Base-by-base conservation (phyloP, 2,888 invertebrate genomes). In the Timema podura region DNA sequence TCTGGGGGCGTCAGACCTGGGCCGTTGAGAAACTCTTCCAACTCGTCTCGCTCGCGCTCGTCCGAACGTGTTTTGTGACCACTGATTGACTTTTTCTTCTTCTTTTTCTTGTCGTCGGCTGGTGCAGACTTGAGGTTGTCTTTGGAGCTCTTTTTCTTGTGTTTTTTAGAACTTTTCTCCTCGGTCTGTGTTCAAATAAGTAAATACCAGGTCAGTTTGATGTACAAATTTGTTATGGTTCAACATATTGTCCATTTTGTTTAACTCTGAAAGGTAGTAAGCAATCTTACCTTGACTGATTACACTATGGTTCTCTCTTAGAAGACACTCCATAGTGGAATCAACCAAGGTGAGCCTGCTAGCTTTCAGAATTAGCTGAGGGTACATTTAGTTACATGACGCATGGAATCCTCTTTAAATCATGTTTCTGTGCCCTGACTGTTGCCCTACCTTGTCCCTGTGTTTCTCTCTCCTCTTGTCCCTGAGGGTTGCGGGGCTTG, bases 21-120 rank as follows among this genome's bases (percentile, higher is more conserved):
- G 72, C 85, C 84, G 78, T 87, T 87, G 8, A 88, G 79, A 79
- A 89, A 88, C 75, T 88, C 86, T 76, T 88, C 88, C 49, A 88
- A 78, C 76, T 87, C 88, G 74, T 86, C 86, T 15, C 81, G 80
- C 59, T 82, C 80, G 46, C 83, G 83, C 70, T 79, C 79, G 74
- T 82, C 83, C 13, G 6, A 81, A 78, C 77, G 64, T 80, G 80
- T 45, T 81, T 82, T 76, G 82, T 83, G 69, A 82, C 82, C 74
- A 80, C 79, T 6, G 51, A 70, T 71, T 54, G 68, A 73, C 65
- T 73, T 71, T 73, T 81, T 82, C 76, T 80, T 83, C 75, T 79
- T 82, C 74, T 74, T 76, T 77, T 85, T 87, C 65, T 86, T 84
- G 76, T 85, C 86, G n/a, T 84, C 82, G n/a, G 61, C 76, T 10